These are phyloP conservation scores for Trisateles emortualis DNA, from an alignment of 2,888 invertebrate species.

Conservation along the genomic window DNA sequence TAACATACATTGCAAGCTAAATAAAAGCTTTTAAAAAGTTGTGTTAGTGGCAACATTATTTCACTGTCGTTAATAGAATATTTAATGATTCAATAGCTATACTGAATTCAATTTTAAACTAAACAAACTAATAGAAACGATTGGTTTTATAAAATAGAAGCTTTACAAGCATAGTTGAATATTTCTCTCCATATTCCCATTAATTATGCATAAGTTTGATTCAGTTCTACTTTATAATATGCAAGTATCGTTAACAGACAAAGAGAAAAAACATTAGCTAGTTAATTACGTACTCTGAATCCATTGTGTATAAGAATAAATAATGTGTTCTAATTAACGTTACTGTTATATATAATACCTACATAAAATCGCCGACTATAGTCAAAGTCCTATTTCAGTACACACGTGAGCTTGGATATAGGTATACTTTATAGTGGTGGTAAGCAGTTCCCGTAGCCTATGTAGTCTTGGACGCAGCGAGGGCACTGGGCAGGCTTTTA, in stretches of 20 bases:
- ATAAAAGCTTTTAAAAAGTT: no score
- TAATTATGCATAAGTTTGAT: conserved; percentile 31
- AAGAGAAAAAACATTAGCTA: not conserved
- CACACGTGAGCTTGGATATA: no score
- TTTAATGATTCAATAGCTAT: conserved; percentile 30
- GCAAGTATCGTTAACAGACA: conserved; percentile 4
- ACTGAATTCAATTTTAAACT: conserved; percentile 29
- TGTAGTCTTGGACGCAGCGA: no score
- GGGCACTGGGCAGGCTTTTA: no score
- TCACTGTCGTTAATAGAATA: conserved; percentile 32
- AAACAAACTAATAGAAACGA: conserved; percentile 21
- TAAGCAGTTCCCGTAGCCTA: no score
- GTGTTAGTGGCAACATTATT: not conserved
- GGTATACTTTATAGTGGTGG: no score
- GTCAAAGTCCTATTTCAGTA: no score
- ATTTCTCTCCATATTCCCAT: conserved; percentile 24
- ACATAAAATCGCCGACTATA: no score
- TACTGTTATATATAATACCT: no score
- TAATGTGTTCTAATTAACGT: not conserved
- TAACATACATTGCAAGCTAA: no score
- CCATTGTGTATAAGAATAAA: not conserved
- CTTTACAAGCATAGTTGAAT: conserved; percentile 17
- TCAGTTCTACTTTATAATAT: conserved; percentile 14
- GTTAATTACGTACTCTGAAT: not conserved
- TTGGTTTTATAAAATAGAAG: conserved; percentile 24